phyloP scores from a whole-genome alignment of 2,113 vertebrate genomes.

The Cyprinodon tularosa region DNA sequence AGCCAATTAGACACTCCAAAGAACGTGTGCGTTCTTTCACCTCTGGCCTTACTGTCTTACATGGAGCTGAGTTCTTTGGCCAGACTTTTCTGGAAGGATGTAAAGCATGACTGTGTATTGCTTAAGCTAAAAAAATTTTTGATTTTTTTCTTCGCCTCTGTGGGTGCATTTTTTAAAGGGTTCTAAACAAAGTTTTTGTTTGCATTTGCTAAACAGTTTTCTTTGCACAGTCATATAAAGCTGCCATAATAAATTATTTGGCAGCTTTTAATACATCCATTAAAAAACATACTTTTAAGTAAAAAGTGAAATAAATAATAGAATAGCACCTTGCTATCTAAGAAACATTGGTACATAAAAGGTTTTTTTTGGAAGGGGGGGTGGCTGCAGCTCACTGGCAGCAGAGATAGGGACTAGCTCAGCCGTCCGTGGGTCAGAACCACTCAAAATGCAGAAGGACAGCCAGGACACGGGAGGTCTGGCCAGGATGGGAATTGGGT shows the following conservation, averaged over 20 bases:
- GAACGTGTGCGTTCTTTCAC: conserved; percentile 32
- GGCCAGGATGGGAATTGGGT: too few species aligned
- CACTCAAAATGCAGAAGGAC: too few species aligned
- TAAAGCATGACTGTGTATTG: conserved; percentile 23
- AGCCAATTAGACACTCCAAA: conserved; percentile 29
- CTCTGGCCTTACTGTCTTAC: conserved; percentile 8
- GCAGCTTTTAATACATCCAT: background rate
- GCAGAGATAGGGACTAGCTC: too few species aligned
- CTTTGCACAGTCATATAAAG: background rate
- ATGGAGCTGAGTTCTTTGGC: conserved; percentile 43
- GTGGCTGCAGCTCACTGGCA: too few species aligned
- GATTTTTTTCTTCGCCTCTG: background rate
- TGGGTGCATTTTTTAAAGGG: background rate
- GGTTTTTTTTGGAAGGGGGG: too few species aligned
- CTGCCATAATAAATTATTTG: too few species aligned
- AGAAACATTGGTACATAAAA: too few species aligned
- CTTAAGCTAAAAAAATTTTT: conserved; percentile 6
- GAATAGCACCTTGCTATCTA: too few species aligned
- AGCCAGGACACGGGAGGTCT: too few species aligned
- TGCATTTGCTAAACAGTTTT: background rate
- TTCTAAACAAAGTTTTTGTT: background rate
- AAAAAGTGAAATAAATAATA: too few species aligned
- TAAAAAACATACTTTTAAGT: background rate
- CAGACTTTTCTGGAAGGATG: conserved; percentile 22
- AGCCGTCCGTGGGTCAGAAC: too few species aligned